A percentile compares a stretch with the other conserved stretches of the same genome.
Conservation (phyloP, 1,140 invertebrate species). For the Glomeris maerens region DNA sequence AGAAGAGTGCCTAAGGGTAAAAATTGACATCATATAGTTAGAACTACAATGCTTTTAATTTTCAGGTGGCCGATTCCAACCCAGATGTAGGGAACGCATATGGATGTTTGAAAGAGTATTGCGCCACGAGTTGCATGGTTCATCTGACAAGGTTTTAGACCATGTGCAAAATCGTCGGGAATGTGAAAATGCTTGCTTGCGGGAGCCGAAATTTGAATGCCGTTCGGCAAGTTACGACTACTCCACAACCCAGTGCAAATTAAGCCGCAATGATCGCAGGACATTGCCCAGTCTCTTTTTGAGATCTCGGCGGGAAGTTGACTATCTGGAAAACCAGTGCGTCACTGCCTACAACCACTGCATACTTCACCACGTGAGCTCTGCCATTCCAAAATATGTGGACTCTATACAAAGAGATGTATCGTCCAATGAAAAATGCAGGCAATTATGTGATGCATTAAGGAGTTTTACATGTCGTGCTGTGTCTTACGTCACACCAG, state of each 20-base stretch:
- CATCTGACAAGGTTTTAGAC: slow-evolving; percentile 28
- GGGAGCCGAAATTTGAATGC: slow-evolving; percentile 30
- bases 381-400: not conserved
- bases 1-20: no score
- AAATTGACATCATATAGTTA: no score
- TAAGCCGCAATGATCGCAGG: slow-evolving; percentile 32
- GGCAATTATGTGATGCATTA: not conserved
- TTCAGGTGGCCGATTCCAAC: not conserved
- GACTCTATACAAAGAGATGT: not conserved
- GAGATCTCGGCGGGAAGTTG: slow-evolving; percentile 28
- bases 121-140: slow-evolving; percentile 28
- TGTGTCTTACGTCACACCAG: not conserved
- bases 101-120: not conserved
- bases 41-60: not conserved
- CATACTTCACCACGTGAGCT: not conserved
- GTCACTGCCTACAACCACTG: slow-evolving; percentile 13
- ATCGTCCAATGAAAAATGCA: not conserved
- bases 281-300: slow-evolving; percentile 30
- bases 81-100: not conserved
- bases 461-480: not conserved
- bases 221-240: slow-evolving; percentile 37
- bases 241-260: slow-evolving; percentile 30
- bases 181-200: slow-evolving; percentile 34
- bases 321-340: slow-evolving; percentile 40
- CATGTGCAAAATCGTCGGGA: slow-evolving; percentile 32